Base-by-base conservation (phyloP, 2,888 invertebrate species). In the Aleiodes testaceus region DNA sequence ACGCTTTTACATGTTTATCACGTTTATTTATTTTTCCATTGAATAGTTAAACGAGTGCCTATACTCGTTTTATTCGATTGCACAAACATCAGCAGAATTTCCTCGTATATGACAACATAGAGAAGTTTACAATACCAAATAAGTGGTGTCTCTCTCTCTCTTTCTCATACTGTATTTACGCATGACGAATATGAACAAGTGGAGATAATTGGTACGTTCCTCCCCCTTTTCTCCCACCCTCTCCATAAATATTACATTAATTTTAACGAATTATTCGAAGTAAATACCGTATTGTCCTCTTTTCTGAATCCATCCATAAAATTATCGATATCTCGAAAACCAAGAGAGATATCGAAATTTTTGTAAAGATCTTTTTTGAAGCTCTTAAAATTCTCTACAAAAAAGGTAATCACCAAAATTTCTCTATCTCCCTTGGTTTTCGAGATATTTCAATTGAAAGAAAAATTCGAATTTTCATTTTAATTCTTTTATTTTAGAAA, bases 21-120 rank as follows among this genome's bases (percentile, higher is more conserved):
- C 18, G 55, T 59, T 59, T 59, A 59, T 59, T 42, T 59, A 59
- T 59, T 59, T 59, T 59, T 59, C 18, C 59, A 16, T 42, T 42
- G 36, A 59, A 59, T 42, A 14, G 59, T 42, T 59, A 42, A 59
- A 59, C 59, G 42, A 59, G 18, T 4, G 16, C 36, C 9, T 53
- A n/a, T n/a, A 53, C 30, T 42, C 16, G 59, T 18, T 59, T 59
- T n/a, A 59, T 59, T 36, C 36, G 59, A 59, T 36, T 59, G 36
- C 36, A 59, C 36, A 36, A 59, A 59, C 36, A 42, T 42, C 16
- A 59, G 18, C 59, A n/a, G 53, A 4, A 53, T 11, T 36, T 36
- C 9, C 59, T 36, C 16, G 1, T 36, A 20, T 53, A 53, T n/a
- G 53, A 42, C 59, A 59, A 59, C 59, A 59, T 18, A 0, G 59